Evolutionary conservation across 2,113 vertebrate genomes (phyloP), one percentile per base, ranked within the genome.

Genomic region (Sinosuthora webbiana): DNA sequence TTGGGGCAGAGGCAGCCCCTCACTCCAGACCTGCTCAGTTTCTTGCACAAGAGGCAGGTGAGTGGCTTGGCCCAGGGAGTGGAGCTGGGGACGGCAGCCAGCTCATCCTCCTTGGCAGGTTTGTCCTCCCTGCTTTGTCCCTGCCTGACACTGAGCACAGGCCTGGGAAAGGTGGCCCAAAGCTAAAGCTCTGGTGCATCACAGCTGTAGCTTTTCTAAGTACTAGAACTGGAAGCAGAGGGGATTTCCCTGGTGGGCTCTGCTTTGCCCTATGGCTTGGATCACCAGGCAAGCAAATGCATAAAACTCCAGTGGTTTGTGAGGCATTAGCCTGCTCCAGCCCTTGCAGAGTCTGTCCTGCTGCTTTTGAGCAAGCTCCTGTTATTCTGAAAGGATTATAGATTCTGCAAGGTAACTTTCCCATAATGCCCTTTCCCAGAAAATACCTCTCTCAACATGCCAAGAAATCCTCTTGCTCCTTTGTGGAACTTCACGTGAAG

Each of bases 401-500:
- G 45, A 53, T 89, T 91, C 87, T 78, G 68, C 83, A 70, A 53
- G 74, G 69, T 57, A 44, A 50, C 60, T 78, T 63, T 52, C 68
- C 59, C 8, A 16, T 42, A 50, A 37, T 0, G 4, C 69, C 68
- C 69, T 78, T 65, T 60, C 69, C 91, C 77, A 74, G 70, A 86
- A 88, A 87, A 89, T 87, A 81, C 83, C 93, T 90, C 94, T 91
- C 59, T 75, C n/a, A 42, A 70, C 10, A 55, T 42, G 83, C 68
- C 69, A 69, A 81, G 89, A 83, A 67, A 41, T 64, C 77, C 41
- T 87, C 62, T 50, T 77, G 47, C 35, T 92, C 77, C 55, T 44
- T n/a, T n/a, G 4, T 10, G 39, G 83, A 68, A 15, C 56, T 67
- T 76, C 1, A 0, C 3, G 30, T 25, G 14, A 68, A 70, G 86